phyloP scores from a whole-genome alignment of 1,140 invertebrate genomes.

The Meloidogyne exigua region DNA sequence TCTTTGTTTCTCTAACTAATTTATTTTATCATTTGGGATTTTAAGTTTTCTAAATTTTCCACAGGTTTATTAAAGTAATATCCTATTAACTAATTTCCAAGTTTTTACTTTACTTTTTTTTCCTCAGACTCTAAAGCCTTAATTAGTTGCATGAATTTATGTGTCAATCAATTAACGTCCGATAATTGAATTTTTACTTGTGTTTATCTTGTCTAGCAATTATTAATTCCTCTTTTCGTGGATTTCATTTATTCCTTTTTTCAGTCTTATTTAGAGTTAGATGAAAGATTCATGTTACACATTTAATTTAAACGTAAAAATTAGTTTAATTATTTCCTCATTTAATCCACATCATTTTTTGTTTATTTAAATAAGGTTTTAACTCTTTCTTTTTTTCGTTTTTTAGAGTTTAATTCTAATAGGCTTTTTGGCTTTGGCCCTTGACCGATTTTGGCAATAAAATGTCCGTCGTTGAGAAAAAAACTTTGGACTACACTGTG shows the following conservation, averaged over 20 bases:
- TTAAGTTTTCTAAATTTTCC: too few species aligned
- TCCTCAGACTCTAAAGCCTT: not conserved
- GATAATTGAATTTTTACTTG: not conserved
- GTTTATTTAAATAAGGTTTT: not conserved
- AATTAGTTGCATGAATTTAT: not conserved
- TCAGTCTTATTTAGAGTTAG: not conserved
- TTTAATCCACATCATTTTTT: too few species aligned
- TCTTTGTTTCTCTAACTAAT: not conserved
- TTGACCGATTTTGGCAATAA: not conserved
- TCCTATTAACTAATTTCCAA: too few species aligned
- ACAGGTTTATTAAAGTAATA: too few species aligned
- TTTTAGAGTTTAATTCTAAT: not conserved
- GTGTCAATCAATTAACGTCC: not conserved
- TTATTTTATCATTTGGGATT: too few species aligned
- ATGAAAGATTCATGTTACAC: not conserved
- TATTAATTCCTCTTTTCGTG: not conserved
- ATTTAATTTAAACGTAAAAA: too few species aligned
- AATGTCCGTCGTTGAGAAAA: slow-evolving; percentile 10
- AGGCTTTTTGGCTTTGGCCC: slow-evolving; percentile 5
- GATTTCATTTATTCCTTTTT: not conserved
- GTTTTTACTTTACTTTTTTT: too few species aligned
- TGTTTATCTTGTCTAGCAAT: not conserved
- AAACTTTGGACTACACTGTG: slow-evolving; percentile 46
- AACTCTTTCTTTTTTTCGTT: not conserved
- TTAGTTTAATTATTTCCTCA: too few species aligned